Base-by-base conservation (phyloP, 2,113 vertebrate genomes). In the Oncorhynchus tshawytscha region DNA sequence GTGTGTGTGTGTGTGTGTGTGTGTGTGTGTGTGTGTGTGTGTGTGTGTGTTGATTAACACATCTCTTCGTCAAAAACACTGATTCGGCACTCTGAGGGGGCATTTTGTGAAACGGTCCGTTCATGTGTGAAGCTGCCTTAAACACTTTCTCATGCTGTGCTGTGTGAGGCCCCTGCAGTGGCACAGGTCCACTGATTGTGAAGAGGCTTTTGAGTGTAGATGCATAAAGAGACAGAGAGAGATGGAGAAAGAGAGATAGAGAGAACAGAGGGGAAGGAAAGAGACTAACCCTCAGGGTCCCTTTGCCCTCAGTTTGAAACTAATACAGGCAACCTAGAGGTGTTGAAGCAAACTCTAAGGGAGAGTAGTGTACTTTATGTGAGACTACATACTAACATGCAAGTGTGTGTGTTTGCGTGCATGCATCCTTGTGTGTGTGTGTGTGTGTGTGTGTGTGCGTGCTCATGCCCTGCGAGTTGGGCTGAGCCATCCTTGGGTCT, bases 361-460 rank as follows among this genome's bases (percentile, higher is more conserved):
- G 9, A 45, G 39, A 45, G 9, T 45, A 45, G 39, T 45, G 39
- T 45, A 45, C 8, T 45, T 9, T 45, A 45, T 45, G 39, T 11
- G 39, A 45, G 39, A 45, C 39, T 45, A 45, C 9, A 45, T 45
- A 11, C 39, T 11, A 45, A 39, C 34, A 39, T 39, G 34, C 8
- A 39, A 39, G 34, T 39, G 22, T n/a, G 62, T 13, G 8, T 13
- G 1, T 12, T 18, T 60, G 78, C 57, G 66, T 76, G 66, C 71
- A 49, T 34, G 34, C 34, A 27, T 62, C 54, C 13, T 59, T 65
- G n/a, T 13, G 1, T 24, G 75, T n/a, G 31, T 73, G 70, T 65
- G 73, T 71, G 64, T 12, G 1, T 24, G 74, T n/a, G 31, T 73
- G 70, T 65, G 73, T 71, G 65, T 27, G 51, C 39, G 54, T 67